These are phyloP conservation scores for Drosophila anomalata DNA, from an alignment of 2,888 invertebrate species.

Conservation along the genomic window DNA sequence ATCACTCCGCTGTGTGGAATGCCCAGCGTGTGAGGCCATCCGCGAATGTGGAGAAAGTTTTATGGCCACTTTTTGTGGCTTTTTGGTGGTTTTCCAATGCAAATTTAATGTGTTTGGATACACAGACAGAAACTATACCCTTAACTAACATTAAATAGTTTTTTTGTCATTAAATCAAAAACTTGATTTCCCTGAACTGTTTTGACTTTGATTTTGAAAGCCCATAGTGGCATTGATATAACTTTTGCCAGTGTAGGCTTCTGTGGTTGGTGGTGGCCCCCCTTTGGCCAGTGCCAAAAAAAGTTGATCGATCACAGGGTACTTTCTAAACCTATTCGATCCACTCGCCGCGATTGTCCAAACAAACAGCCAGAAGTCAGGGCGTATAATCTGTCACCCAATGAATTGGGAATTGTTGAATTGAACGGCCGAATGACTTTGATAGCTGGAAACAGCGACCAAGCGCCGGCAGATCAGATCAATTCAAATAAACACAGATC, in stretches of 20 bases:
- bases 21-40: constrained; percentile 27
- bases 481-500: constrained; percentile 57
- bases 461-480: constrained; percentile 51
- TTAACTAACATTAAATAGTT: neutral
- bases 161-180: neutral
- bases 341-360: constrained; percentile 52
- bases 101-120: constrained; percentile 54
- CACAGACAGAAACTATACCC: neutral
- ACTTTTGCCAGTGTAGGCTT: constrained; percentile 1
- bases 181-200: constrained; percentile 28
- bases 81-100: constrained; percentile 55
- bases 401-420: constrained; percentile 62
- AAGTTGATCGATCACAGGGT: constrained; percentile 61
- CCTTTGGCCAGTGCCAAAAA: constrained; percentile 26
- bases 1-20: constrained; percentile 29
- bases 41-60: constrained; percentile 59
- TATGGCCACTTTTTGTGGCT: constrained; percentile 29
- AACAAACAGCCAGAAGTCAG: constrained; percentile 58
- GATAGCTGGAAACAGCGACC: constrained; percentile 57
- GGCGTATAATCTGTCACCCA: constrained; percentile 74
- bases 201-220: constrained; percentile 28
- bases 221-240: neutral
- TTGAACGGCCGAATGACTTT: constrained; percentile 61
- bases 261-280: neutral
- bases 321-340: constrained; percentile 66